Evolutionary conservation across 2,797 vertebrate genomes (phyloP).

Genomic region (Hyperoplus immaculatus): DNA sequence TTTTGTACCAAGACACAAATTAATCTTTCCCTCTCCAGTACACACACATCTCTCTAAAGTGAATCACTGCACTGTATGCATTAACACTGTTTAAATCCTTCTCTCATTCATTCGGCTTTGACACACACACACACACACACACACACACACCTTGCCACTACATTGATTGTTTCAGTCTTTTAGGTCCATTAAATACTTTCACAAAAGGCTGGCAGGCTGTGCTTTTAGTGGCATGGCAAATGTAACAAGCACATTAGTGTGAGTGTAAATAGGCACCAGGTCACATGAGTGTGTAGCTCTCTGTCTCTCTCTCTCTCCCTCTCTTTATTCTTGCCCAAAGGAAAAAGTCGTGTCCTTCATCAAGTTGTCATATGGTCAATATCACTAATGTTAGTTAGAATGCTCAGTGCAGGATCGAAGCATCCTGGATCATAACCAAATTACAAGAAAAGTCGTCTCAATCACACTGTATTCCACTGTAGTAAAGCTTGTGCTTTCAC

Average conservation of each 20-base stretch:
- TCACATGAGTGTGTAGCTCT: slow-evolving; percentile 57
- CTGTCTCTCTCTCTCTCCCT: slow-evolving; percentile 1
- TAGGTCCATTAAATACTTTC: slow-evolving; percentile 70
- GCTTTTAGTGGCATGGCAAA: slow-evolving; percentile 68
- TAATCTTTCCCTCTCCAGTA: not conserved
- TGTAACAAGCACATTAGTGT: slow-evolving; percentile 64
- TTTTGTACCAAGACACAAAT: slow-evolving; percentile 4
- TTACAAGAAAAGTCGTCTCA: not conserved
- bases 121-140: slow-evolving; percentile 17
- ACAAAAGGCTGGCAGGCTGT: slow-evolving; percentile 52
- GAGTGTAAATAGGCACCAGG: slow-evolving; percentile 56
- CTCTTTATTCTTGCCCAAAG: slow-evolving; percentile 40
- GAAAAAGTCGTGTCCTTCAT: slow-evolving; percentile 66
- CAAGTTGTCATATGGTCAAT: slow-evolving; percentile 69
- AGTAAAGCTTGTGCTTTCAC: not conserved
- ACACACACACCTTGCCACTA: slow-evolving; percentile 34
- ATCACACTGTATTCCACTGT: not conserved
- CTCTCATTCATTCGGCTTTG: slow-evolving; percentile 52
- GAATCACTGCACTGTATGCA: slow-evolving; percentile 28
- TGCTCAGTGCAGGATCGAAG: slow-evolving; percentile 34
- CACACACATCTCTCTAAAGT: not conserved
- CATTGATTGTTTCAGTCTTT: slow-evolving; percentile 66
- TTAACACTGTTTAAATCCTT: slow-evolving; percentile 41
- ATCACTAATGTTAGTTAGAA: slow-evolving; percentile 45
- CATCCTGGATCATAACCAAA: slow-evolving; percentile 42